Conservation (phyloP, 1,140 invertebrate species). For the Mactra quadrangularis region DNA sequence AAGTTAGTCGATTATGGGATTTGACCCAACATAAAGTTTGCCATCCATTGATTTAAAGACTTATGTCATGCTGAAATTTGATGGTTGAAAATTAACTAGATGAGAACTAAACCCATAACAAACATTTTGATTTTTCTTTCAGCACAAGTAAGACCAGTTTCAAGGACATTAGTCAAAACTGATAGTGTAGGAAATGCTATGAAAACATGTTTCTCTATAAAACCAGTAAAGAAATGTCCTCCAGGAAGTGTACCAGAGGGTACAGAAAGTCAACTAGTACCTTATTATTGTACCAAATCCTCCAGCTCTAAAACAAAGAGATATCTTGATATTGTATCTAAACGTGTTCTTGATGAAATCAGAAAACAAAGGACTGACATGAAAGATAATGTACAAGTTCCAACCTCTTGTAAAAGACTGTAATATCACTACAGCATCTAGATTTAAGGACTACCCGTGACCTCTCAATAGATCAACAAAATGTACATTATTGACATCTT, state of each 20-base stretch:
- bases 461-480: no score
- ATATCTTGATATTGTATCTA: not conserved
- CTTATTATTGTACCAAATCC: slow-evolving; percentile 19
- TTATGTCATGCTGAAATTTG: no score
- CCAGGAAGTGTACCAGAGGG: slow-evolving; percentile 1
- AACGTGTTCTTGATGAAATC: slow-evolving; percentile 20
- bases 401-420: not conserved
- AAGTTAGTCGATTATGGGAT: no score
- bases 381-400: not conserved
- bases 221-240: slow-evolving; percentile 52
- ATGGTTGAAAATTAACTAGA: no score
- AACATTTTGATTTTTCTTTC: not conserved
- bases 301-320: not conserved
- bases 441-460: no score
- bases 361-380: slow-evolving; percentile 6
- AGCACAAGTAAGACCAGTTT: slow-evolving; percentile 26
- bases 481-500: no score
- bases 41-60: no score
- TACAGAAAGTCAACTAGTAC: slow-evolving; percentile 1
- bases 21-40: no score
- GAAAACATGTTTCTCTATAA: slow-evolving; percentile 50
- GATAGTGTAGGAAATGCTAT: not conserved
- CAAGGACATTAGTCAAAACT: not conserved
- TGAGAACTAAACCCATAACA: not conserved
- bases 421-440: no score